Conservation (phyloP, 2,113 vertebrate species). For the Urocitellus parryii region DNA sequence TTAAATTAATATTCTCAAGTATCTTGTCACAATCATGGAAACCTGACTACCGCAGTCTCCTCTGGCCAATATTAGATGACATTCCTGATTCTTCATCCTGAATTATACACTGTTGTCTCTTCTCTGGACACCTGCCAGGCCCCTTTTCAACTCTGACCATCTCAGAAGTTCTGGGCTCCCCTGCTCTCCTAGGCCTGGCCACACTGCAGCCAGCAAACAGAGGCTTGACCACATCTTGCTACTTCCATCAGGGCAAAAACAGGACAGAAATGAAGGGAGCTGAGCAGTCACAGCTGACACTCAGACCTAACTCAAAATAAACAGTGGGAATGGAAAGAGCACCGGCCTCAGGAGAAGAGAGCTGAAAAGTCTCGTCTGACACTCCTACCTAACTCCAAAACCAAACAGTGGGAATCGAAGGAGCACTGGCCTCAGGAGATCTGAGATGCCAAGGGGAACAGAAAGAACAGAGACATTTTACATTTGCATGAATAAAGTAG, state of each 20-base stretch:
- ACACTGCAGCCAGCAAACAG: conserved; percentile 91
- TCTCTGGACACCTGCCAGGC: not conserved
- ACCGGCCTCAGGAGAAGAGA: not conserved
- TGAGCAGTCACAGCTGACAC: not conserved
- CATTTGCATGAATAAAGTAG: conserved; percentile 17
- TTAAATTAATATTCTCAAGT: not conserved
- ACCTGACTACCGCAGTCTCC: not conserved
- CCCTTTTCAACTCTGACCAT: too few relatives aligned
- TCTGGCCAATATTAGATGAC: not conserved
- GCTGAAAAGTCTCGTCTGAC: not conserved
- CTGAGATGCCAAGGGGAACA: not conserved
- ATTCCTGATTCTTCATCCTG: not conserved
- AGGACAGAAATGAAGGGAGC: not conserved
- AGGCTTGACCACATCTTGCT: conserved; percentile 92
- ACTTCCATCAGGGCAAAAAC: conserved; percentile 82
- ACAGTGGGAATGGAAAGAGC: not conserved
- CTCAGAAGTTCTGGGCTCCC: not conserved
- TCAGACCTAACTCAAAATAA: not conserved
- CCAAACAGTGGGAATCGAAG: not conserved
- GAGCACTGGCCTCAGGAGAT: not conserved
- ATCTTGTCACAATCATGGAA: not conserved
- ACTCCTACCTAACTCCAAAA: not conserved
- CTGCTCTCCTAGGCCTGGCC: not conserved
- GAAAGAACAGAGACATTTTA: not conserved
- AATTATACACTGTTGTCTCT: not conserved